A percentile compares a stretch with the other conserved stretches of the same genome.
Evolutionary conservation across 2,113 vertebrate genomes (phyloP).

Genomic region (Heteronetta atricapilla): DNA sequence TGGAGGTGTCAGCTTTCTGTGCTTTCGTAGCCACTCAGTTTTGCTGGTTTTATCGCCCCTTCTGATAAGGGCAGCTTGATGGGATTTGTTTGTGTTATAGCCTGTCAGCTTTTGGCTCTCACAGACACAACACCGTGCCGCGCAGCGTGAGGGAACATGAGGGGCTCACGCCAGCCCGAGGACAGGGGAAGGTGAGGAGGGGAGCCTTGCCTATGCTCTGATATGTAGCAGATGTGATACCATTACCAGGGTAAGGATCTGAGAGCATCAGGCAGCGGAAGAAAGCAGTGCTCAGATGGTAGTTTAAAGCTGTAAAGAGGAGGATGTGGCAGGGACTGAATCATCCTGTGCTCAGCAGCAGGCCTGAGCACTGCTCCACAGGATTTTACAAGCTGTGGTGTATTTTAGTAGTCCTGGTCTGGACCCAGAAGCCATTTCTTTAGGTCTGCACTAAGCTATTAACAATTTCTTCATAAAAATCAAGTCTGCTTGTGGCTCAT

Average conservation of each 20-base stretch:
- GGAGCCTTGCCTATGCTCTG: neutral
- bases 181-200: neutral
- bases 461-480: neutral
- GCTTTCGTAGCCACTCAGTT: neutral
- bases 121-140: constrained; percentile 3
- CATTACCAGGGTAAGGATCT: constrained; percentile 11
- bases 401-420: neutral
- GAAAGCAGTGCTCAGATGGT: neutral
- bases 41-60: neutral
- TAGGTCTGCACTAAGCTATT: neutral
- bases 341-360: constrained; percentile 1
- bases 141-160: neutral
- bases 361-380: neutral
- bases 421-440: neutral
- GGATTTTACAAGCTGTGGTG: neutral
- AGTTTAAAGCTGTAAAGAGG: neutral
- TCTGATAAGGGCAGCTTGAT: constrained; percentile 42
- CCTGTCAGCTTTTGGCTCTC: neutral
- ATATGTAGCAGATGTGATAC: constrained; percentile 50
- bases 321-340: constrained; percentile 8
- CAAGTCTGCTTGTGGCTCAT: fast-evolving
- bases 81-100: constrained; percentile 57
- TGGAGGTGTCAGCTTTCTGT: neutral
- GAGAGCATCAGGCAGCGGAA: neutral
- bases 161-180: neutral